Evolutionary conservation across 2,113 vertebrate species (phyloP).

Genomic region (Athene cunicularia): DNA sequence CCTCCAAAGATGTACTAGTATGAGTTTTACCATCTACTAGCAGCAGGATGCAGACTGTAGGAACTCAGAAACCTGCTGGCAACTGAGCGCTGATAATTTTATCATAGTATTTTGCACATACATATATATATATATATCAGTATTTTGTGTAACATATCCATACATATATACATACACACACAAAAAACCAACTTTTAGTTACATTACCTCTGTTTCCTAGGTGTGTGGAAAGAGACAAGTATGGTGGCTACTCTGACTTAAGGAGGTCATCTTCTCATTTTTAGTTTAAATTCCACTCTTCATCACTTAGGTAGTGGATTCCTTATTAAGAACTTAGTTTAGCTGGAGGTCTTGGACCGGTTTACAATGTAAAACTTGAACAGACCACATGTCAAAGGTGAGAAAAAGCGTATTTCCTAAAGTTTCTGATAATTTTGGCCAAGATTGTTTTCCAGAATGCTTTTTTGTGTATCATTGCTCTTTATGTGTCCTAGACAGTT

Average conservation of each 20-base stretch:
- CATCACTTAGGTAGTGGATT: neutral
- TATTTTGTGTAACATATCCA: neutral
- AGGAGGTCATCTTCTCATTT: neutral
- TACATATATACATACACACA: neutral
- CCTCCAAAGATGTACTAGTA: neutral
- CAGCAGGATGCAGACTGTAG: neutral
- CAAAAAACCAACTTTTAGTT: neutral
- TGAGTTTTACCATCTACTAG: neutral
- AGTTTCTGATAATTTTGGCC: neutral
- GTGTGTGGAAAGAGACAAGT: neutral
- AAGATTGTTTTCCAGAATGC: neutral
- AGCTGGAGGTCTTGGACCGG: neutral
- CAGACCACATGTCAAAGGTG: neutral
- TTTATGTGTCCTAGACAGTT: neutral
- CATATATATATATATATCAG: neutral
- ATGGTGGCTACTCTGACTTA: neutral
- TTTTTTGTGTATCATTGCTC: neutral
- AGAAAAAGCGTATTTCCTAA: neutral
- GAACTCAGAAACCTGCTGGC: neutral
- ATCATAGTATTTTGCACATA: neutral
- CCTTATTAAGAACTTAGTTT: neutral
- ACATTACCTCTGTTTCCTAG: neutral
- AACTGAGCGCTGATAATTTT: neutral
- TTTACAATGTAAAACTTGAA: neutral
- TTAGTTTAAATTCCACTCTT: neutral